A percentile compares a stretch with the other conserved stretches of the same genome.
Evolutionary conservation across 1,140 invertebrate species (phyloP).

Genomic region (Amyelois transitella): DNA sequence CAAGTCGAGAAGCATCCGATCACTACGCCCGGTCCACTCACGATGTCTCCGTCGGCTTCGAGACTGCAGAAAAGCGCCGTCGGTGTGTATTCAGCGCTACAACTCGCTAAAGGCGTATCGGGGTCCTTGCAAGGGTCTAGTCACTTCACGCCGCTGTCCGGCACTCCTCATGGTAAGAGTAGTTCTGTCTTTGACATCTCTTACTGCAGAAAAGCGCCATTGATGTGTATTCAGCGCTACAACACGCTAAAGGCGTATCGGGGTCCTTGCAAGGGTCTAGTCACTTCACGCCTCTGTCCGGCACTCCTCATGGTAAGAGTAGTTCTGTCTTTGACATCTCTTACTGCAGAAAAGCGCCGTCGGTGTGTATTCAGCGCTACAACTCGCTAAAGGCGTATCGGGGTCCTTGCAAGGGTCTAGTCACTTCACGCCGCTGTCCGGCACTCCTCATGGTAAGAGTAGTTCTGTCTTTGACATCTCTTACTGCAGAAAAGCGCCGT

Average conservation of each 20-base stretch:
- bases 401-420: slow-evolving; percentile 52
- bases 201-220: slow-evolving; percentile 56
- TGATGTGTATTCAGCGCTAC: slow-evolving; percentile 54
- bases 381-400: slow-evolving; percentile 50
- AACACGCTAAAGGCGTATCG: slow-evolving; percentile 50
- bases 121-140: slow-evolving; percentile 52
- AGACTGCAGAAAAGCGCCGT: slow-evolving; percentile 64
- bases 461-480: not conserved
- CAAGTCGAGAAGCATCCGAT: slow-evolving; percentile 95
- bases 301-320: slow-evolving; percentile 47
- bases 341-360: slow-evolving; percentile 56
- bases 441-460: slow-evolving; percentile 47
- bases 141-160: slow-evolving; percentile 49
- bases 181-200: not conserved
- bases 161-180: slow-evolving; percentile 47
- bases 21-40: slow-evolving; percentile 86
- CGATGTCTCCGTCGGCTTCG: slow-evolving; percentile 78
- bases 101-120: slow-evolving; percentile 50
- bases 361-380: slow-evolving; percentile 54
- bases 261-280: slow-evolving; percentile 52
- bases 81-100: slow-evolving; percentile 54
- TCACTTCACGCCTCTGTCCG: slow-evolving; percentile 49
- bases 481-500: slow-evolving; percentile 56
- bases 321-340: not conserved
- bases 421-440: slow-evolving; percentile 49